These are phyloP conservation scores for Cyphomyrus plagiostoma DNA, from an alignment of 2,113 vertebrate species.

Conservation along the genomic window DNA sequence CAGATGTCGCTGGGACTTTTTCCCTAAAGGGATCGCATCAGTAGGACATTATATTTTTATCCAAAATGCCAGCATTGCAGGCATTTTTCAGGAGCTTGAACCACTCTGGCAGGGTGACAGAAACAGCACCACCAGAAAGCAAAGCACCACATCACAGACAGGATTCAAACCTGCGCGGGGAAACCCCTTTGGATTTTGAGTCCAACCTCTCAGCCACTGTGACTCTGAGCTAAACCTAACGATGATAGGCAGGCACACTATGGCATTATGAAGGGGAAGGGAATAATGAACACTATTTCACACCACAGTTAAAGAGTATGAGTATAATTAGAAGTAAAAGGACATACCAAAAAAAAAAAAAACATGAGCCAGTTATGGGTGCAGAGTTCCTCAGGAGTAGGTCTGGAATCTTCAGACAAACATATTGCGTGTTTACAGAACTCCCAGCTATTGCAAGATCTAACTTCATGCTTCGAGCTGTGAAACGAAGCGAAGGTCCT, in stretches of 20 bases:
- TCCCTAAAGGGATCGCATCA: neutral
- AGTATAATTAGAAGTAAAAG: neutral
- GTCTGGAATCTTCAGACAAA: neutral
- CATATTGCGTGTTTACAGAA: neutral
- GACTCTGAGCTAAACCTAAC: accelerated
- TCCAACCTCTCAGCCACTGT: neutral
- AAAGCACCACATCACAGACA: neutral
- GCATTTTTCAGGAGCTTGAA: neutral
- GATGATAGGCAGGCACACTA: neutral
- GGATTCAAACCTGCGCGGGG: neutral
- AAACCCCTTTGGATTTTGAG: neutral
- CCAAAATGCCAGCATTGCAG: neutral
- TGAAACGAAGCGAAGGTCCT: neutral
- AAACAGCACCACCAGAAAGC: neutral
- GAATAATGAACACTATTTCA: neutral
- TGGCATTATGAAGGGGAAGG: neutral
- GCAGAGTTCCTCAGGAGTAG: neutral
- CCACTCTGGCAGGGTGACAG: too few relatives aligned
- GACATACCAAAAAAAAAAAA: neutral
- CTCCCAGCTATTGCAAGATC: neutral
- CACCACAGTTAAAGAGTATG: neutral
- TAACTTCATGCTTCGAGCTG: neutral
- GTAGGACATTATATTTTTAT: neutral
- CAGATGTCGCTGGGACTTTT: neutral
- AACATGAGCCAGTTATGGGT: neutral